A percentile compares a stretch with the other conserved stretches of the same genome.
Evolutionary conservation across 1,140 invertebrate species (phyloP).

Genomic region (Pseudomyrmex gracilis): DNA sequence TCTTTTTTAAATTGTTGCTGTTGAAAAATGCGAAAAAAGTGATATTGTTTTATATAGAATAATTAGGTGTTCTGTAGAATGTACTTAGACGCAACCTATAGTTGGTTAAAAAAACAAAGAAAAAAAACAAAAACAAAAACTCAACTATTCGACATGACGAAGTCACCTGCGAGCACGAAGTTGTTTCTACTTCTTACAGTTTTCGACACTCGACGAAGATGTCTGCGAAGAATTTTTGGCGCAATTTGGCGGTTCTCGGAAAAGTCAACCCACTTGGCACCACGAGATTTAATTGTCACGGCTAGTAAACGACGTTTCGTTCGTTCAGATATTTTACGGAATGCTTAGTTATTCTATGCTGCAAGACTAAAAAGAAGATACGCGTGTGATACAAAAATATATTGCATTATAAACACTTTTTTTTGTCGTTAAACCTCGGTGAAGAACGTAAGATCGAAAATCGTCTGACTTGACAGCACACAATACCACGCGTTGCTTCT

Average conservation of each 20-base stretch:
- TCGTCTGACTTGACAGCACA: too few relatives aligned
- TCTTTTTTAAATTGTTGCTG: conserved; percentile 58
- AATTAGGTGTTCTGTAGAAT: conserved; percentile 61
- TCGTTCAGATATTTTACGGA: conserved; percentile 33
- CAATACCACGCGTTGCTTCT: too few relatives aligned
- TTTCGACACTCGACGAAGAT: conserved; percentile 30
- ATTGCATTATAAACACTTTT: too few relatives aligned
- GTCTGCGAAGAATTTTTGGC: conserved; percentile 55
- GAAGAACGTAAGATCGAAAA: too few relatives aligned
- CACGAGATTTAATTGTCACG: neutral
- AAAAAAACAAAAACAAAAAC: too few relatives aligned
- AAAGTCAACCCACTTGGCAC: conserved; percentile 27
- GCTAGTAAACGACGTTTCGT: conserved; percentile 21
- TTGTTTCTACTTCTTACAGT: conserved; percentile 47
- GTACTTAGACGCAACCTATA: conserved; percentile 51
- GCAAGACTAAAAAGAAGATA: neutral
- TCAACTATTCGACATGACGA: conserved; percentile 46
- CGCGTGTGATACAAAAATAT: too few relatives aligned
- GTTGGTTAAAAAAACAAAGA: neutral
- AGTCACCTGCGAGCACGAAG: too few relatives aligned
- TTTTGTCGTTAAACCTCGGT: too few relatives aligned
- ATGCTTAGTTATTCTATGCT: conserved; percentile 37
- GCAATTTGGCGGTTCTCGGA: conserved; percentile 44
- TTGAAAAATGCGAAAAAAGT: conserved; percentile 54
- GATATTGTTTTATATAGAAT: conserved; percentile 60